phyloP scores from a whole-genome alignment of 2,888 invertebrate species.

The Sceliomorpha sp. region DNA sequence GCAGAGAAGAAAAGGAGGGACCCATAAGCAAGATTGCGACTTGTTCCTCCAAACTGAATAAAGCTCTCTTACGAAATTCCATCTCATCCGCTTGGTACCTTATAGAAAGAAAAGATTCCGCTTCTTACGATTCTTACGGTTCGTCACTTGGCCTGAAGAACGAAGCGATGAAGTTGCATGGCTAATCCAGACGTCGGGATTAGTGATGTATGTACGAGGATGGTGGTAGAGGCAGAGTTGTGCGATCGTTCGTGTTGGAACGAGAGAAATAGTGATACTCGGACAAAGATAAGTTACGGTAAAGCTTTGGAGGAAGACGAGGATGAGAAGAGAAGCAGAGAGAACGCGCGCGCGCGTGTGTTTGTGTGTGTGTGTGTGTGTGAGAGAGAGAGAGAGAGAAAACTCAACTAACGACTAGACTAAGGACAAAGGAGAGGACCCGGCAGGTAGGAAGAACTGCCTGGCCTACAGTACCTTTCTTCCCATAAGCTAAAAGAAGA shows the following conservation, averaged over 20 bases:
- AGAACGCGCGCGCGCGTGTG: slow-evolving; percentile 19
- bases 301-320: too few relatives aligned
- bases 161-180: slow-evolving; percentile 44
- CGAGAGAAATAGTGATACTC: slow-evolving; percentile 23
- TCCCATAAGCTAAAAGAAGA: slow-evolving; percentile 39
- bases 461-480: slow-evolving; percentile 54
- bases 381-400: too few relatives aligned
- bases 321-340: slow-evolving; percentile 17
- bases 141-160: slow-evolving; percentile 41
- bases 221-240: slow-evolving; percentile 35
- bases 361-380: background rate
- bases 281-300: too few relatives aligned
- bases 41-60: too few relatives aligned
- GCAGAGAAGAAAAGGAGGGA: too few relatives aligned
- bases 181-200: slow-evolving; percentile 50
- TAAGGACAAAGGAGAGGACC: slow-evolving; percentile 70
- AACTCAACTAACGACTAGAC: slow-evolving; percentile 49
- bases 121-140: slow-evolving; percentile 30
- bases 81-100: too few relatives aligned
- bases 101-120: slow-evolving; percentile 11
- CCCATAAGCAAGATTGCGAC: background rate
- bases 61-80: too few relatives aligned
- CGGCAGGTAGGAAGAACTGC: slow-evolving; percentile 64
- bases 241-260: slow-evolving; percentile 14
- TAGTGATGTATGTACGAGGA: slow-evolving; percentile 40